Evolutionary conservation across 2,113 vertebrate species (phyloP), one percentile per base, ranked within the genome.

Genomic region (Eclectus roratus): DNA sequence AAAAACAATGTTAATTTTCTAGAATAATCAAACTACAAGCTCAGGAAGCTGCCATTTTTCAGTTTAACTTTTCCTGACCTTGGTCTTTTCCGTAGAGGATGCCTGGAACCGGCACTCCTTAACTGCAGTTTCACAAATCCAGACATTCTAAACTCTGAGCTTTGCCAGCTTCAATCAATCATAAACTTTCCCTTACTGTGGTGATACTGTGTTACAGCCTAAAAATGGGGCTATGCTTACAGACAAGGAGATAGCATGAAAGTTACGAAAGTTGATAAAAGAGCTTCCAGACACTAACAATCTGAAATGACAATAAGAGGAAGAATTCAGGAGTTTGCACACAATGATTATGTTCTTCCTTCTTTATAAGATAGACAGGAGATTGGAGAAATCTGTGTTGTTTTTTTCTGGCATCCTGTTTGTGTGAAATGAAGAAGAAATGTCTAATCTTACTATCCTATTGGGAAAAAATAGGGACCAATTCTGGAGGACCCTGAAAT

Each of bases 21-120:
- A 58, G 52, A 82, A 61, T 64, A 89, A 65, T 25, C 44, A 70
- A 16, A 85, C 31, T n/a, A 13, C 9, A 72, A 41, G 15, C 69
- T 94, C 70, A 89, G 78, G 80, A 89, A 92, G 73, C 55, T 91
- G 77, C 9, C 27, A 17, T 76, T 95, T 92, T 85, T 65, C 70
- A 46, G n/a, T 50, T 91, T 80, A 74, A 60, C 61, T 78, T 94
- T 84, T 81, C 31, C 33, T 82, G 70, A 87, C 65, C 80, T 89
- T 65, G 47, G 15, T 50, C 50, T 82, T 79, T 91, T 85, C 47
- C 70, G 44, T 1, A 87, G 52, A 53, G 84, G 25, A 31, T 87
- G 69, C 28, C 53, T 74, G 52, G 43, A 86, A 92, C 4, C 44
- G 46, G 43, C 41, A 70, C 25, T 93, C 35, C 71, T 94, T 89